These are phyloP conservation scores for Drosophila bocqueti DNA, from an alignment of 1,140 invertebrate genomes.

Conservation along the genomic window DNA sequence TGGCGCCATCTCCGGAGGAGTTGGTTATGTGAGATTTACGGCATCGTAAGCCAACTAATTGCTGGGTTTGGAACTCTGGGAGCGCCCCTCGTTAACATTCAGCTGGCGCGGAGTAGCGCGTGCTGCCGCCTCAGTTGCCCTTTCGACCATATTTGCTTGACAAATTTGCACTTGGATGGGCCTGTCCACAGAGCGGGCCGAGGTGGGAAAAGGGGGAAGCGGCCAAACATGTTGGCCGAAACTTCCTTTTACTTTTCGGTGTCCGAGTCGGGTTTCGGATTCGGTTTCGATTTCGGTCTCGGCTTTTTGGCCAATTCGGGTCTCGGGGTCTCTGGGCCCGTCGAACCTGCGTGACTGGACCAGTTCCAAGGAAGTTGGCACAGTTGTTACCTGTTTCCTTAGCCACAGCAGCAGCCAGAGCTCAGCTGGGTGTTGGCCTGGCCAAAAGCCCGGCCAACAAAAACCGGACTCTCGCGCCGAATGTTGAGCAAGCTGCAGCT, in stretches of 20 bases:
- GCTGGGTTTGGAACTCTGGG: conserved; percentile 13
- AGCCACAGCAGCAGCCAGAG: conserved; percentile 12
- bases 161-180: conserved; percentile 47
- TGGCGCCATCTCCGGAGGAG: conserved; percentile 2
- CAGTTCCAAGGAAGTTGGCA: conserved; percentile 77
- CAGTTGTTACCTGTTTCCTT: conserved; percentile 70
- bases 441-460: conserved; percentile 13
- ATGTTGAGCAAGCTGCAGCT: conserved; percentile 57
- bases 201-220: background rate
- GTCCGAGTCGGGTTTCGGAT: background rate
- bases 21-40: background rate
- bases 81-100: conserved; percentile 24
- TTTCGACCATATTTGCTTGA: conserved; percentile 48
- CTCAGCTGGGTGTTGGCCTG: conserved; percentile 63
- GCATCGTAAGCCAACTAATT: conserved; percentile 1
- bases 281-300: conserved; percentile 2
- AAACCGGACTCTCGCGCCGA: conserved; percentile 46
- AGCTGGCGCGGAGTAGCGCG: conserved; percentile 21
- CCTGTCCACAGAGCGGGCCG: background rate
- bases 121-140: conserved; percentile 47
- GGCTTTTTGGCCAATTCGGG: conserved; percentile 53
- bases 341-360: conserved; percentile 69
- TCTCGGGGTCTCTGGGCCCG: conserved; percentile 71
- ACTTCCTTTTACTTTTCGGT: conserved; percentile 74
- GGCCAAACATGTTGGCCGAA: conserved; percentile 38